These are phyloP conservation scores for Vulpes vulpes DNA, from an alignment of 2,113 vertebrate genomes.

Conservation along the genomic window DNA sequence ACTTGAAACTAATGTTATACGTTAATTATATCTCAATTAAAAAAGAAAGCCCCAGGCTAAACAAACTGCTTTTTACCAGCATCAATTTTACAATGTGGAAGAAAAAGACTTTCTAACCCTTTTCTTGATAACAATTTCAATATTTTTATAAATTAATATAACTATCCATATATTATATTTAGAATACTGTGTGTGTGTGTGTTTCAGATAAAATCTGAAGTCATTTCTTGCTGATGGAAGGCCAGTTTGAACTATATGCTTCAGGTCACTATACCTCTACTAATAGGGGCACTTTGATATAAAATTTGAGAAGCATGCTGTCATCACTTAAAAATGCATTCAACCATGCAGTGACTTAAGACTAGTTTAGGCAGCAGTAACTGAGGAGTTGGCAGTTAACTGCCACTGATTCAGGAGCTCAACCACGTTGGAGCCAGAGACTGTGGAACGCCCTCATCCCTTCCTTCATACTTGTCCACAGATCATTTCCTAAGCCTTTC, in stretches of 20 bases:
- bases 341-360: background rate
- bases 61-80: background rate
- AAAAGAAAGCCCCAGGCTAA: background rate
- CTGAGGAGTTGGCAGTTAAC: background rate
- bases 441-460: background rate
- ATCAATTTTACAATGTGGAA: background rate
- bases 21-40: background rate
- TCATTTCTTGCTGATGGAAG: background rate
- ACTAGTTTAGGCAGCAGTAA: background rate
- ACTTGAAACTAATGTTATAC: background rate
- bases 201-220: background rate
- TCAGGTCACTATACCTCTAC: background rate
- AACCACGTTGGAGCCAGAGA: background rate
- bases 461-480: background rate
- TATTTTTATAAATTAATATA: constrained; percentile 1
- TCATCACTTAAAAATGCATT: background rate
- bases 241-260: background rate
- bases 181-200: background rate
- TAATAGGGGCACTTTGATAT: background rate
- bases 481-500: background rate
- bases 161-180: background rate
- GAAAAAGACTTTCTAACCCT: background rate
- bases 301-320: background rate
- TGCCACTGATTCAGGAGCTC: background rate
- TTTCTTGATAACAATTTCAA: background rate